Evolutionary conservation across 2,888 invertebrate species (phyloP).

Genomic region (Pachymerium ferrugineum): DNA sequence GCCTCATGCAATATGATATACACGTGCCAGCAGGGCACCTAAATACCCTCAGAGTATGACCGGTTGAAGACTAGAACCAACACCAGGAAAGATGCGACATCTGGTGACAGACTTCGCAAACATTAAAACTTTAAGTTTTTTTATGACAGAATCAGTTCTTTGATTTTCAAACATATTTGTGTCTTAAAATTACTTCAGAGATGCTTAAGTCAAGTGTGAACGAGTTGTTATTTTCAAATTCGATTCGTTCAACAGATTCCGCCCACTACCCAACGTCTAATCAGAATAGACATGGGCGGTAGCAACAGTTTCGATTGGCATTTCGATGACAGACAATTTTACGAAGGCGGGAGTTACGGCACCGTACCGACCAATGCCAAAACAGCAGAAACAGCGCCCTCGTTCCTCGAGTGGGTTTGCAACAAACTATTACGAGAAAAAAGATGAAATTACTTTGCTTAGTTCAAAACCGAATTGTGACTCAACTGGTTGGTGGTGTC

Average conservation of each 20-base stretch:
- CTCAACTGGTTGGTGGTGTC: conserved; percentile 11
- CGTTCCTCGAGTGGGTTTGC: background rate
- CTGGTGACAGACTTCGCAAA: background rate
- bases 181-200: background rate
- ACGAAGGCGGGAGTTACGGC: background rate
- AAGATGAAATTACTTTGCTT: background rate
- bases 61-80: background rate
- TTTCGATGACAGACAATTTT: background rate
- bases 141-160: no score
- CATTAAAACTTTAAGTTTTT: background rate
- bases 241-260: background rate
- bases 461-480: conserved; percentile 6
- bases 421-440: background rate
- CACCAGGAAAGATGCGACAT: background rate
- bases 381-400: background rate
- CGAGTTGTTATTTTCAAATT: background rate
- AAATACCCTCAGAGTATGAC: background rate
- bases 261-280: background rate
- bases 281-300: background rate
- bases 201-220: background rate
- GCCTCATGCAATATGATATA: no score
- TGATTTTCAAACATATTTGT: no score
- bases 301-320: background rate
- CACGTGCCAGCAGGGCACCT: no score
- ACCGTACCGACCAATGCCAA: background rate